Conservation (phyloP, 1,140 invertebrate species). For the Orchesella cincta region DNA sequence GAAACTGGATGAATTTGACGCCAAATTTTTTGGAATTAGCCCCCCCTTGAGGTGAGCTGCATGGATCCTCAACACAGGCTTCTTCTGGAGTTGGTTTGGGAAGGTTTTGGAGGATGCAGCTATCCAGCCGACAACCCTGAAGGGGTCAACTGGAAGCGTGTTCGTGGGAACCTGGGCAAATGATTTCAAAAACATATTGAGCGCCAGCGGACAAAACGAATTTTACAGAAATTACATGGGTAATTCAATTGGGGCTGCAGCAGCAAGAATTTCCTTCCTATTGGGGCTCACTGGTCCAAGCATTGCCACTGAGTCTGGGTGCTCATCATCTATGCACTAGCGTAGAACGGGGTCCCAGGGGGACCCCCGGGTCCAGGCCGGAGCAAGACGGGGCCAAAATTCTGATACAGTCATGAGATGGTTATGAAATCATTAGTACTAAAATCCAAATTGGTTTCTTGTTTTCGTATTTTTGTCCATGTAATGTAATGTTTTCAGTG, state of each 20-base stretch:
- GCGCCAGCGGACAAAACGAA: not conserved
- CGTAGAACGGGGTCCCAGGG: too few species aligned
- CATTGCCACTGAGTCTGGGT: constrained; percentile 41
- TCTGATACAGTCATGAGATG: too few species aligned
- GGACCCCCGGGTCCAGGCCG: too few species aligned
- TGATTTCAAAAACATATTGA: constrained; percentile 19
- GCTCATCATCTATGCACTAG: constrained; percentile 37
- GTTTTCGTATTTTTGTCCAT: too few species aligned
- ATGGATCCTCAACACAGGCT: constrained; percentile 68
- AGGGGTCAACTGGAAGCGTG: constrained; percentile 28
- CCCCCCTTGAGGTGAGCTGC: constrained; percentile 60
- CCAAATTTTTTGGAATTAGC: constrained; percentile 61
- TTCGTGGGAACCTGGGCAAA: constrained; percentile 40
- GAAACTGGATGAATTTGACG: constrained; percentile 57
- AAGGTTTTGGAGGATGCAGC: constrained; percentile 62
- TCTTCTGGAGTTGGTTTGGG: constrained; percentile 64
- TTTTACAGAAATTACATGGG: constrained; percentile 40
- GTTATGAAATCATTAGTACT: too few species aligned
- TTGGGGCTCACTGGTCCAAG: constrained; percentile 42
- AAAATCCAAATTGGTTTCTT: too few species aligned
- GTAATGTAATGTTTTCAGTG: too few species aligned
- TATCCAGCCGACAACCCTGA: constrained; percentile 20
- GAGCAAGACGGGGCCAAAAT: too few species aligned
- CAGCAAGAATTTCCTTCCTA: constrained; percentile 65
- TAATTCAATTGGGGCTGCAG: constrained; percentile 41